phyloP scores from a whole-genome alignment of 2,888 invertebrate genomes.

The Heterodera filipjevi region DNA sequence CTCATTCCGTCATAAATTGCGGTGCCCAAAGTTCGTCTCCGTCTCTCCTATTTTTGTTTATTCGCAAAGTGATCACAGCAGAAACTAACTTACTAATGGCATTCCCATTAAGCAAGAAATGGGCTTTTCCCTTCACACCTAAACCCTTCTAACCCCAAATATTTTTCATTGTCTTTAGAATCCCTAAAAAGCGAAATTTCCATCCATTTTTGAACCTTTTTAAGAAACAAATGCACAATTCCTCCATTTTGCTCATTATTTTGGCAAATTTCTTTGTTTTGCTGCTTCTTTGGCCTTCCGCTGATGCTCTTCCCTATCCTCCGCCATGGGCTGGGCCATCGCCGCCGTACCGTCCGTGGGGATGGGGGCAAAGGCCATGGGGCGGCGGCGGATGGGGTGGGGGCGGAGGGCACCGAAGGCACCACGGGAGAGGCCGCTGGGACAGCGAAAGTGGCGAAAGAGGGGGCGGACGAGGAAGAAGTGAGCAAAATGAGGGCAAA shows the following conservation, averaged over 20 bases:
- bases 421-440: neutral
- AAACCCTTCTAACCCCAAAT: too few relatives aligned
- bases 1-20: too few relatives aligned
- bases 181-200: neutral
- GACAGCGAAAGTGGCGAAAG: slow-evolving; percentile 3
- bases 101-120: too few relatives aligned
- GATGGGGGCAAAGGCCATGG: neutral
- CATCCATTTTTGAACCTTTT: neutral
- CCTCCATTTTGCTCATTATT: neutral
- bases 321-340: neutral
- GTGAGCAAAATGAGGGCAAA: neutral
- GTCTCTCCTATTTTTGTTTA: too few relatives aligned
- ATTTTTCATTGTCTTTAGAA: too few relatives aligned
- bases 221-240: neutral
- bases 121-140: too few relatives aligned
- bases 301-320: neutral
- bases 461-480: neutral
- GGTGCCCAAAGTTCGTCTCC: too few relatives aligned
- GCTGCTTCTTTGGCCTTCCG: neutral
- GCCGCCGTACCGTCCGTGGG: neutral
- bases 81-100: too few relatives aligned
- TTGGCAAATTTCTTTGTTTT: neutral
- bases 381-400: neutral
- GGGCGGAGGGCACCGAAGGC: neutral
- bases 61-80: too few relatives aligned